These are phyloP conservation scores for Anguilla obscura DNA, from an alignment of 2,797 vertebrate genomes.

Conservation along the genomic window DNA sequence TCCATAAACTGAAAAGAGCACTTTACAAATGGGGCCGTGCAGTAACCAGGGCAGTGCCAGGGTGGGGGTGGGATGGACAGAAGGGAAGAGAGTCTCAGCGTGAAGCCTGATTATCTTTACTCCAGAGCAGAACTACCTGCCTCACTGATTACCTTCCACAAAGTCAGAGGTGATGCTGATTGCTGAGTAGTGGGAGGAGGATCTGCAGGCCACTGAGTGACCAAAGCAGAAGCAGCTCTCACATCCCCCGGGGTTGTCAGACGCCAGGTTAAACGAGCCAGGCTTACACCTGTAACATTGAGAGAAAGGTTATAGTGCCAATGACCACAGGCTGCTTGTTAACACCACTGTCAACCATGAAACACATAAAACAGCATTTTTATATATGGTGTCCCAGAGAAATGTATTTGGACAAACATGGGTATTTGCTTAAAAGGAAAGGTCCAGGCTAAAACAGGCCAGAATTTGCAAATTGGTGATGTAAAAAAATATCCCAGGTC, in stretches of 20 bases:
- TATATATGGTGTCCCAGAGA: neutral
- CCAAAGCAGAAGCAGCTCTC: slow-evolving; percentile 86
- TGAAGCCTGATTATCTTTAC: neutral
- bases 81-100: neutral
- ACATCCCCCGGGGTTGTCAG: slow-evolving; percentile 75
- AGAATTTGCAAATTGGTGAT: no score
- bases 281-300: slow-evolving; percentile 79
- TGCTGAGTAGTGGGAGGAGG: slow-evolving; percentile 64
- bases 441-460: no score
- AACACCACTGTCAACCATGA: neutral
- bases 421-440: neutral
- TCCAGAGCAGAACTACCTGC: neutral
- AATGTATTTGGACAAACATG: neutral
- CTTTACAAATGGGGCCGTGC: slow-evolving; percentile 1
- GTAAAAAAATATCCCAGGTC: no score
- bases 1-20: neutral
- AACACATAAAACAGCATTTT: neutral
- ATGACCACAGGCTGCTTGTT: neutral
- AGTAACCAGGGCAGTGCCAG: neutral
- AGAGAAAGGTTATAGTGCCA: neutral
- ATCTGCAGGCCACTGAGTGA: slow-evolving; percentile 81
- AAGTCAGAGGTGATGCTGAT: slow-evolving; percentile 76
- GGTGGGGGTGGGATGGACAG: neutral
- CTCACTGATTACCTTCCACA: slow-evolving; percentile 70
- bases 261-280: slow-evolving; percentile 83